A percentile compares a stretch with the other conserved stretches of the same genome.
phyloP scores from a whole-genome alignment of 1,140 invertebrate genomes.

The Lanistes nyassanus region DNA sequence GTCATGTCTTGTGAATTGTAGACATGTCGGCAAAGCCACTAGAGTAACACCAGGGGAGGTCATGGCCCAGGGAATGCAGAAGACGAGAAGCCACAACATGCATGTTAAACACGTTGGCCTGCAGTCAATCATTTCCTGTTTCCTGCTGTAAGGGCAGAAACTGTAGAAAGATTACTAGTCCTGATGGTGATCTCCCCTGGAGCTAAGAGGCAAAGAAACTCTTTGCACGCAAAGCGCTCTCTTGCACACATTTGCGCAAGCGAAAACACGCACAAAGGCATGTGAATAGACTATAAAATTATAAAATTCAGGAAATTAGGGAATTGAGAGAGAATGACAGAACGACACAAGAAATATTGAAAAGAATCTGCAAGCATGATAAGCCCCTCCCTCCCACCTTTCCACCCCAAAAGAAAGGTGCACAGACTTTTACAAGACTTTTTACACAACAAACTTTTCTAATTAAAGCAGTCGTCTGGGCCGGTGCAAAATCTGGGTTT shows the following conservation, averaged over 20 bases:
- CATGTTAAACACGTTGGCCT: neutral
- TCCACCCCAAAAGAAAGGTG: no score
- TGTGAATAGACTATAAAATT: neutral
- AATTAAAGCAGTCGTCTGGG: neutral
- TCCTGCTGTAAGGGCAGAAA: neutral
- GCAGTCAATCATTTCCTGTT: neutral
- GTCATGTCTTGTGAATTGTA: no score
- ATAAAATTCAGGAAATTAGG: neutral
- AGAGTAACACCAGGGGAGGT: no score
- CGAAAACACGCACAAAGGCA: neutral
- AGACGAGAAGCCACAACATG: no score
- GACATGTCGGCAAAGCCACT: no score
- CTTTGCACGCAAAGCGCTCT: neutral
- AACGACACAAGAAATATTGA: constrained; percentile 9
- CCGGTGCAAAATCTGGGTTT: neutral
- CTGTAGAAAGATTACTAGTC: neutral
- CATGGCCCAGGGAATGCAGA: no score
- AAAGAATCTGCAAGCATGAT: neutral
- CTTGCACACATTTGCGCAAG: neutral
- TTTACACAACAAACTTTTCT: neutral
- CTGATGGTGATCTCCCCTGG: neutral
- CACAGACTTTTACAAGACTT: neutral
- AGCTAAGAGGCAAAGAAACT: neutral
- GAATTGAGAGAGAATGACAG: constrained; percentile 1
- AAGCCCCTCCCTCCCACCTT: no score